These are phyloP conservation scores for Aegotheles bennettii DNA, from an alignment of 2,113 vertebrate species.

Conservation along the genomic window DNA sequence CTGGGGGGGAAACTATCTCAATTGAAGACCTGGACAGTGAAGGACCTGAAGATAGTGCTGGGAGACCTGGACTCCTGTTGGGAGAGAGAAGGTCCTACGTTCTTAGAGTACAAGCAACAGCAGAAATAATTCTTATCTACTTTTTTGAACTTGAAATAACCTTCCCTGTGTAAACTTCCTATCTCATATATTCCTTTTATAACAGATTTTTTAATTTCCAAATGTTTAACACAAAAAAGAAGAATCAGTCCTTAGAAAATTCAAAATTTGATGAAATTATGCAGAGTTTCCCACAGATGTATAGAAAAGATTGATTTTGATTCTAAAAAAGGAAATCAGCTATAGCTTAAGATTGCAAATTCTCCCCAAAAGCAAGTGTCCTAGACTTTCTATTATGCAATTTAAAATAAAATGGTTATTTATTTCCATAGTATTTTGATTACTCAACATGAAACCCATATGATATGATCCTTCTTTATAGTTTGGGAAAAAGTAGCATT, in stretches of 20 bases:
- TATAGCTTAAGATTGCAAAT: neutral
- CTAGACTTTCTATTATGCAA: neutral
- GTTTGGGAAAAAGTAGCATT: neutral
- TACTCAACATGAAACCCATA: neutral
- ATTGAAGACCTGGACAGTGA: neutral
- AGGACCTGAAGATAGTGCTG: no score
- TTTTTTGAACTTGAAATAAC: neutral
- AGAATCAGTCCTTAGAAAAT: neutral
- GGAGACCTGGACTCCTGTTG: neutral
- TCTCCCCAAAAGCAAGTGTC: neutral
- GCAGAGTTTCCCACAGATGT: neutral
- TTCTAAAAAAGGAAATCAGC: neutral
- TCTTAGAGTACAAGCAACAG: neutral
- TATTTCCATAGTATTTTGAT: neutral
- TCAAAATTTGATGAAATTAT: neutral
- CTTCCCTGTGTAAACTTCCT: neutral
- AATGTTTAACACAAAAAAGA: neutral
- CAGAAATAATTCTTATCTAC: neutral
- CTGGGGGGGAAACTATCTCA: neutral
- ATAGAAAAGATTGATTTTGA: neutral
- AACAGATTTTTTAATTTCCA: neutral
- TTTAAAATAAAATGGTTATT: neutral
- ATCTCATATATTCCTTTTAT: neutral
- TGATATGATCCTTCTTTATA: neutral
- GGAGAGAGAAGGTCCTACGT: neutral